Conservation (phyloP, 2,888 invertebrate genomes). For the Rhimphoctona megacephalus region DNA sequence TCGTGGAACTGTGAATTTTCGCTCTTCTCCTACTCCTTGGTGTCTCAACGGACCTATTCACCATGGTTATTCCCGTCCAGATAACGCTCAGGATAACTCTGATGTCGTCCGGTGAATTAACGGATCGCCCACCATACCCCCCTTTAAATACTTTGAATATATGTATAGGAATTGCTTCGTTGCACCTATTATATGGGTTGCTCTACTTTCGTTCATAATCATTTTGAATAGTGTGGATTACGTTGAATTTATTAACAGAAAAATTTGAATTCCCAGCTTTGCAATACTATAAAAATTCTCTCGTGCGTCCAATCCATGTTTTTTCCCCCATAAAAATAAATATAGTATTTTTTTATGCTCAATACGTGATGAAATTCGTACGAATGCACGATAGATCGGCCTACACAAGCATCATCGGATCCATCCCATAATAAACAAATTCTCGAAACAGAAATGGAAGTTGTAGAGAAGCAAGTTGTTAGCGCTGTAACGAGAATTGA, state of each 20-base stretch:
- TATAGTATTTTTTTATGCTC: neutral
- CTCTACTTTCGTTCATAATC: neutral
- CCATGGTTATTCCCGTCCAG: conserved; percentile 45
- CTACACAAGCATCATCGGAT: neutral
- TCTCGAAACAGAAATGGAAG: conserved; percentile 18
- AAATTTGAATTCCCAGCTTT: neutral
- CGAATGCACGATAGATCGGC: neutral
- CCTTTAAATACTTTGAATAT: neutral
- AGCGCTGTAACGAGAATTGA: conserved; percentile 64
- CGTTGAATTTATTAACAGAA: neutral
- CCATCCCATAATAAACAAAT: conserved; percentile 35
- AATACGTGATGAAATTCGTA: neutral
- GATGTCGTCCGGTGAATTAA: conserved; percentile 62
- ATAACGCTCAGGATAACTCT: conserved; percentile 42
- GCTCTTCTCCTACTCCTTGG: conserved; percentile 6
- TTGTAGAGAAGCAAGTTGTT: conserved; percentile 11
- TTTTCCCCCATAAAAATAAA: neutral
- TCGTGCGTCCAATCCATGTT: neutral
- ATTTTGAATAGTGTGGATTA: neutral
- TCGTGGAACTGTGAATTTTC: conserved; percentile 54
- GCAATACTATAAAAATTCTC: neutral
- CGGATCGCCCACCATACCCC: conserved; percentile 34
- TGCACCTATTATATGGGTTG: neutral
- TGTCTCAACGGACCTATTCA: conserved; percentile 61
- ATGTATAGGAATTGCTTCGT: neutral